A percentile compares a stretch with the other conserved stretches of the same genome.
Conservation (phyloP, 2,797 vertebrate genomes). For the Melanogrammus aeglefinus region DNA sequence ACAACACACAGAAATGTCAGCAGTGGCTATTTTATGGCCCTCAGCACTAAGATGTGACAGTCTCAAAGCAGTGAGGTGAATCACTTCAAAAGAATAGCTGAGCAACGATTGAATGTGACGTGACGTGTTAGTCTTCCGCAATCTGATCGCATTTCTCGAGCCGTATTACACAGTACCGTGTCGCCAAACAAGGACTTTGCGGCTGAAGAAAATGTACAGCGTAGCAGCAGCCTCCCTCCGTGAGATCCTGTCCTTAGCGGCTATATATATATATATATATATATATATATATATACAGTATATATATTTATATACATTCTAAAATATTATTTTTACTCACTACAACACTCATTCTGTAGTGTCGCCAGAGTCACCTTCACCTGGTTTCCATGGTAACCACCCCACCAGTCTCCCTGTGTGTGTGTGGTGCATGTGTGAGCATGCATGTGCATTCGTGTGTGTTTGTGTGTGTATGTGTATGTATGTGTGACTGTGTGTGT, state of each 20-base stretch:
- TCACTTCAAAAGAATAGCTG: conserved; percentile 29
- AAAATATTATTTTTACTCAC: conserved; percentile 1
- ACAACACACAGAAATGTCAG: background rate
- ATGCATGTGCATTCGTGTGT: background rate
- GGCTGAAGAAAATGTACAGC: no score
- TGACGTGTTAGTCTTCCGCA: no score
- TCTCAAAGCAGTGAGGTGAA: conserved; percentile 20
- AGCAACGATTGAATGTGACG: conserved; percentile 33
- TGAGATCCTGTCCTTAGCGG: no score
- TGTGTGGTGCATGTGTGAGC: background rate
- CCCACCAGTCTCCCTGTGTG: background rate
- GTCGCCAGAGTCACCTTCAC: conserved; percentile 42
- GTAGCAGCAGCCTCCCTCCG: no score
- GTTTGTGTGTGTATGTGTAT: conserved; percentile 21
- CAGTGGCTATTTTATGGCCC: background rate
- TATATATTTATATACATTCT: background rate
- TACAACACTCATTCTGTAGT: conserved; percentile 6
- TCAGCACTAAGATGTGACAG: conserved; percentile 14
- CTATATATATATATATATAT: no score
- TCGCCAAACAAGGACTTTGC: no score
- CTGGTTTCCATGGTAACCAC: conserved; percentile 45
- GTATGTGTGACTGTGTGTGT: background rate
- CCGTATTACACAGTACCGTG: no score
- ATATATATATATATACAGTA: no score
- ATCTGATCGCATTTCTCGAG: no score